These are phyloP conservation scores for Sebastes diploproa DNA, from an alignment of 2,797 vertebrate species.

Conservation along the genomic window DNA sequence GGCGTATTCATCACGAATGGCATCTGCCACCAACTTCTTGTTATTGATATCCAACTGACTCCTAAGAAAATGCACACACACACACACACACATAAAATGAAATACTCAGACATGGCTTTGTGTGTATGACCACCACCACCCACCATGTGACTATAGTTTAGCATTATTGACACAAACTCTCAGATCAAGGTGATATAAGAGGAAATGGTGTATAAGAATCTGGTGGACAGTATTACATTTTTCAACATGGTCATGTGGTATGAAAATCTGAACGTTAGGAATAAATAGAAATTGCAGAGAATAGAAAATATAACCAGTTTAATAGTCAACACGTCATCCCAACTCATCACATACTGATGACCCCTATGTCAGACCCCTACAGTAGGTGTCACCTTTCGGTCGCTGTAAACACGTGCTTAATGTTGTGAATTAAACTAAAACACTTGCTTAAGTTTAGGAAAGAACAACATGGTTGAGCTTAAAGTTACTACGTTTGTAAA, in stretches of 20 bases:
- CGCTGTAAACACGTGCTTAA: too few species aligned
- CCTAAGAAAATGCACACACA: constrained; percentile 74
- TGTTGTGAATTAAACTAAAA: too few species aligned
- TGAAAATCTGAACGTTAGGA: neutral
- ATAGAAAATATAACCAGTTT: neutral
- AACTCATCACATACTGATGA: too few species aligned
- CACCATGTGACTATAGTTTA: neutral
- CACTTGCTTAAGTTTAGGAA: too few species aligned
- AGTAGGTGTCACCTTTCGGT: too few species aligned
- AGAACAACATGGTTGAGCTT: too few species aligned
- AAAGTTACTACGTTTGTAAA: too few species aligned
- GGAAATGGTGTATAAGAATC: neutral
- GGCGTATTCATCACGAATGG: constrained; percentile 93
- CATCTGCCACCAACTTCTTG: constrained; percentile 92
- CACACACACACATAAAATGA: neutral
- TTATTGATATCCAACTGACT: constrained; percentile 98
- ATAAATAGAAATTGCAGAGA: neutral
- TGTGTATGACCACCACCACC: too few species aligned
- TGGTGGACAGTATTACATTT: neutral
- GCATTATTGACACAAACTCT: neutral
- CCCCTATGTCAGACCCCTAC: too few species aligned
- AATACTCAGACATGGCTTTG: neutral
- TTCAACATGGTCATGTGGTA: neutral
- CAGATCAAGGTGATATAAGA: neutral
- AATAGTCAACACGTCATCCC: too few species aligned